Percentiles rank a stretch among this genome's conserved stretches.
phyloP scores from a whole-genome alignment of 2,888 invertebrate genomes.

The Melieria omissa region DNA sequence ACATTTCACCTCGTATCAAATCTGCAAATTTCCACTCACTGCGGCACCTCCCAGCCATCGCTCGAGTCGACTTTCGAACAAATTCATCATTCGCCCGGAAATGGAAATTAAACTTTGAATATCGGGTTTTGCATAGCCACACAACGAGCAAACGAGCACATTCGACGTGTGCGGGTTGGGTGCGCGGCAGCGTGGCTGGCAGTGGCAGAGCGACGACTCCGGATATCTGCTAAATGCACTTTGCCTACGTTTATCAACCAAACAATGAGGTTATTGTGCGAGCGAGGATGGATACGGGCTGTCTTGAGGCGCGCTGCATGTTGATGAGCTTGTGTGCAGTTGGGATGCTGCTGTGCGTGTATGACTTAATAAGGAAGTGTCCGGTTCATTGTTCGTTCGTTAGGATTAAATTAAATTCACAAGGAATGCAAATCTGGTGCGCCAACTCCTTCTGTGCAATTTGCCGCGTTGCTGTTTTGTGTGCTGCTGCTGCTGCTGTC shows the following conservation, averaged over 20 bases:
- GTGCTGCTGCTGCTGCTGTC: no score
- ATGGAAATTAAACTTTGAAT: conserved; percentile 22
- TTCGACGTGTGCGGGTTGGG: conserved; percentile 6
- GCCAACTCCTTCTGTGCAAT: no score
- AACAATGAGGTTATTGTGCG: conserved; percentile 11
- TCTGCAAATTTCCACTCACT: no score
- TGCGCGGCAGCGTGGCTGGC: neutral
- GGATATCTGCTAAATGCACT: neutral
- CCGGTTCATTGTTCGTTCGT: conserved; percentile 19
- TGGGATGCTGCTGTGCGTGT: neutral
- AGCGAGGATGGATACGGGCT: neutral
- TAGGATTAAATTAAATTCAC: conserved; percentile 16
- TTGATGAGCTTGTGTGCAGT: neutral
- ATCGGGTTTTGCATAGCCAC: neutral
- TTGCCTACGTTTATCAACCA: neutral
- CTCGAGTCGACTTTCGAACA: no score
- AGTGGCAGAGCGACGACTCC: neutral
- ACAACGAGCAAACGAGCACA: no score
- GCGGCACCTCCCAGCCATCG: no score
- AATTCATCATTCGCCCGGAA: conserved; percentile 13
- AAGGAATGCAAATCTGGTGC: neutral
- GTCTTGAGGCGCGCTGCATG: no score
- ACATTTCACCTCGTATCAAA: no score
- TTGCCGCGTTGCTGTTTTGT: no score
- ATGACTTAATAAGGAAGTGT: conserved; percentile 21